Conservation (phyloP, 1,140 invertebrate species). For the Physella acuta region DNA sequence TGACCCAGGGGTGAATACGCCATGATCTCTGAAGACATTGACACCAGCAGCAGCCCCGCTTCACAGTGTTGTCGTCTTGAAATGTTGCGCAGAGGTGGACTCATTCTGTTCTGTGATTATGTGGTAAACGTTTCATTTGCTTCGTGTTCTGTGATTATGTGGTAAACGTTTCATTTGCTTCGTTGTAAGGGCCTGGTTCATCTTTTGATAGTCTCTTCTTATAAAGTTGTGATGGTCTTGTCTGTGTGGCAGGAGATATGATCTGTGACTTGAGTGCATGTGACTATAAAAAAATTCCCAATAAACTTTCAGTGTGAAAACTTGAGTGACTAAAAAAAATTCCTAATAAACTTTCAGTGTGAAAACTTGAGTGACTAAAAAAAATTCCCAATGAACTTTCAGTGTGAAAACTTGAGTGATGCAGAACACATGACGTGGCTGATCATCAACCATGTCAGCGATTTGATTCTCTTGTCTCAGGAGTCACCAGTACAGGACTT, state of each 20-base stretch:
- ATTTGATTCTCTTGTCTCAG: slow-evolving; percentile 67
- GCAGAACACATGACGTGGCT: slow-evolving; percentile 76
- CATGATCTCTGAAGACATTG: slow-evolving; percentile 10
- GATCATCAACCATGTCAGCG: slow-evolving; percentile 72
- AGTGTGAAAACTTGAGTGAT: slow-evolving; percentile 72
- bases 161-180: no score
- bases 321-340: no score
- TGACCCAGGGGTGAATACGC: slow-evolving; percentile 6
- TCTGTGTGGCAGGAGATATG: no score
- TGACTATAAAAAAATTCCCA: no score
- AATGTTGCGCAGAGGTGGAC: slow-evolving; percentile 65
- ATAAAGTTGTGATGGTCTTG: no score
- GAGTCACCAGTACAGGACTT: slow-evolving; percentile 71
- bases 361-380: slow-evolving; percentile 68
- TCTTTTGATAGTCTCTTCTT: no score
- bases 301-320: neutral
- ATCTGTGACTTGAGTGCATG: no score
- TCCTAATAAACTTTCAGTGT: neutral
- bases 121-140: no score
- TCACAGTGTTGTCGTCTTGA: slow-evolving; percentile 61
- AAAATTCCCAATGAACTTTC: neutral
- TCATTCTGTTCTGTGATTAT: slow-evolving; percentile 73
- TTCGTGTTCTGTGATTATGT: slow-evolving; percentile 74
- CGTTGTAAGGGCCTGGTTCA: no score
- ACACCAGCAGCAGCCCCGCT: neutral